These are phyloP conservation scores for Nymphicus hollandicus DNA, from an alignment of 2,113 vertebrate species.

Conservation along the genomic window DNA sequence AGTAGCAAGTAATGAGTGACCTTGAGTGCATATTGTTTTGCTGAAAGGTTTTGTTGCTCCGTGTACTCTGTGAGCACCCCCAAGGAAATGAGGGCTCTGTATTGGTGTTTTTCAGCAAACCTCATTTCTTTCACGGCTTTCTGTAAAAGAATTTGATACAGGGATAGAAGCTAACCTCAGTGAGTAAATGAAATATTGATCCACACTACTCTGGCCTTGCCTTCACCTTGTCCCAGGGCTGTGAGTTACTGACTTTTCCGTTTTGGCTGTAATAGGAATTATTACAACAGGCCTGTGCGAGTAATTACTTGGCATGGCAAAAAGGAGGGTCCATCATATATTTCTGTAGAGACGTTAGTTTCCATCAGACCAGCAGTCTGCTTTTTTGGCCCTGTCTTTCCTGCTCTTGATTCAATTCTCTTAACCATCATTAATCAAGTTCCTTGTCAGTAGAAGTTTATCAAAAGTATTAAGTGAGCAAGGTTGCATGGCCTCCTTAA, in stretches of 20 bases:
- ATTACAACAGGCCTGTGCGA: slow-evolving; percentile 96
- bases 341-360: slow-evolving; percentile 95
- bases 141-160: slow-evolving; percentile 95
- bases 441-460: slow-evolving; percentile 90
- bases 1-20: slow-evolving; percentile 84
- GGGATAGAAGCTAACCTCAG: slow-evolving; percentile 88
- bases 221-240: slow-evolving; percentile 98
- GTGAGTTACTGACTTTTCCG: slow-evolving; percentile 99
- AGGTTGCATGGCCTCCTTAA: slow-evolving; percentile 75
- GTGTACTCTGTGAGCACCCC: slow-evolving; percentile 76
- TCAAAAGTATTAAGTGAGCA: slow-evolving; percentile 86
- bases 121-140: slow-evolving; percentile 88
- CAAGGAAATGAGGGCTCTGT: slow-evolving; percentile 88
- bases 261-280: slow-evolving; percentile 99
- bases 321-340: slow-evolving; percentile 90
- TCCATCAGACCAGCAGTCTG: slow-evolving; percentile 84
- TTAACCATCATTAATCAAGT: slow-evolving; percentile 93
- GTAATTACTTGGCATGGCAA: slow-evolving; percentile 97
- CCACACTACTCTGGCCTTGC: slow-evolving; percentile 94
- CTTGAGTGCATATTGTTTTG: slow-evolving; percentile 83
- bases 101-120: slow-evolving; percentile 85
- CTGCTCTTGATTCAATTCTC: slow-evolving; percentile 93
- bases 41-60: slow-evolving; percentile 77
- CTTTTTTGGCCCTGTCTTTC: slow-evolving; percentile 86
- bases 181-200: slow-evolving; percentile 99